A percentile compares a stretch with the other conserved stretches of the same genome.
Conservation (phyloP, 2,113 vertebrate species). For the Zosterops japonicus region DNA sequence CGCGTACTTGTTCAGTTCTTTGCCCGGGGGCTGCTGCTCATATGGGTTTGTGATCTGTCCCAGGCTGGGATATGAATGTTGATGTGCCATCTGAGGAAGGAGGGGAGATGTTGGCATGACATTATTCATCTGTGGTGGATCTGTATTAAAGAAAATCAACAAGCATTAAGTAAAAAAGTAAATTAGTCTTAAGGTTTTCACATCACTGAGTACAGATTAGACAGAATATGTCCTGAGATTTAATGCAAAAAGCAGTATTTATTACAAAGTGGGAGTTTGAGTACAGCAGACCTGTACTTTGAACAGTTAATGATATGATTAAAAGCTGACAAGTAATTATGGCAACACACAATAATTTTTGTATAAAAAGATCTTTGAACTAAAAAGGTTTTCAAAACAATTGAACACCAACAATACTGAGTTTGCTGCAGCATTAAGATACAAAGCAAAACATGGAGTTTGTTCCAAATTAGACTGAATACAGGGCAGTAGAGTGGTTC, state of each 20-base stretch:
- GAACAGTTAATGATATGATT: not conserved
- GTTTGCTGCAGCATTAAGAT: not conserved
- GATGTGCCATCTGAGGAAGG: slow-evolving; percentile 87
- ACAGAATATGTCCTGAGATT: not conserved
- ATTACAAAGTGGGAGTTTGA: not conserved
- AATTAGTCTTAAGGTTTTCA: not conserved
- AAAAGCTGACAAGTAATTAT: not conserved
- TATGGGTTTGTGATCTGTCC: slow-evolving; percentile 93
- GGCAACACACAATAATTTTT: not conserved
- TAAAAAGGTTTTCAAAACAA: not conserved
- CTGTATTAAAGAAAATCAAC: slow-evolving; percentile 67
- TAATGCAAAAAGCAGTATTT: not conserved
- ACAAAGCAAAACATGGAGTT: not conserved
- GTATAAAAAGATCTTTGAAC: not conserved
- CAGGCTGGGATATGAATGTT: slow-evolving; percentile 89
- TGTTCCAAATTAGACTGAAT: not conserved
- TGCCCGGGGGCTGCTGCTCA: slow-evolving; percentile 89
- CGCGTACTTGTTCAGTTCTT: slow-evolving; percentile 96
- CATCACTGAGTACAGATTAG: not conserved
- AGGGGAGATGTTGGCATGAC: slow-evolving; percentile 81
- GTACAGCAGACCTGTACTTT: not conserved
- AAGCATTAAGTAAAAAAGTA: not conserved
- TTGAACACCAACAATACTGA: not conserved
- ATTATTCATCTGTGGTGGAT: slow-evolving; percentile 90
- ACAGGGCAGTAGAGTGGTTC: not conserved